phyloP scores from a whole-genome alignment of 2,888 invertebrate genomes.

The Ischnura elegans region DNA sequence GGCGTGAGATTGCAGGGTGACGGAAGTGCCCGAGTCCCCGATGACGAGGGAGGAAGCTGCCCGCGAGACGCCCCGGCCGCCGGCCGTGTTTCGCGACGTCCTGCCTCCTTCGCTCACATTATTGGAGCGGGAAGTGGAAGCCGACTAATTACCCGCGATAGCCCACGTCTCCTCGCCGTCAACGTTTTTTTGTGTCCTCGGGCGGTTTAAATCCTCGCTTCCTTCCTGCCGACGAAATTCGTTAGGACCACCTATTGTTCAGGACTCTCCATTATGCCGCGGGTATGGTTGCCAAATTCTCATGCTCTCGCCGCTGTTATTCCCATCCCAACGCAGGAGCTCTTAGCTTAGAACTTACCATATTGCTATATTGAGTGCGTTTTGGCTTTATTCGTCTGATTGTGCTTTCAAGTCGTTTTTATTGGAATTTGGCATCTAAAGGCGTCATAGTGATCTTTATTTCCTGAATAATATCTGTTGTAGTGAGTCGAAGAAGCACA shows the following conservation, averaged over 20 bases:
- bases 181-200: background rate
- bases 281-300: background rate
- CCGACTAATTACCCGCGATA: background rate
- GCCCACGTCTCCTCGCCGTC: background rate
- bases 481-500: no score
- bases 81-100: background rate
- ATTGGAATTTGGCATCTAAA: no score
- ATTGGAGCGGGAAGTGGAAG: background rate
- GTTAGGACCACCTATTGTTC: background rate
- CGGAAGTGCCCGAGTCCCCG: background rate
- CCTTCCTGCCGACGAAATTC: background rate
- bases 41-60: background rate
- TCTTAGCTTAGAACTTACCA: no score
- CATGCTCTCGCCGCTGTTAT: background rate
- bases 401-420: no score
- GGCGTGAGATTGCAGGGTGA: background rate
- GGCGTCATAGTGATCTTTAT: no score
- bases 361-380: no score
- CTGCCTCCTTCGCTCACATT: background rate
- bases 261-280: background rate
- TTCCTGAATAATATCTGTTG: no score
- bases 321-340: no score
- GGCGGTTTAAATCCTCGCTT: background rate
- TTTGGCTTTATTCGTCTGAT: no score
- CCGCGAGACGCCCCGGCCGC: background rate